These are phyloP conservation scores for Agrypnus murinus DNA, from an alignment of 2,888 invertebrate genomes.

Conservation along the genomic window DNA sequence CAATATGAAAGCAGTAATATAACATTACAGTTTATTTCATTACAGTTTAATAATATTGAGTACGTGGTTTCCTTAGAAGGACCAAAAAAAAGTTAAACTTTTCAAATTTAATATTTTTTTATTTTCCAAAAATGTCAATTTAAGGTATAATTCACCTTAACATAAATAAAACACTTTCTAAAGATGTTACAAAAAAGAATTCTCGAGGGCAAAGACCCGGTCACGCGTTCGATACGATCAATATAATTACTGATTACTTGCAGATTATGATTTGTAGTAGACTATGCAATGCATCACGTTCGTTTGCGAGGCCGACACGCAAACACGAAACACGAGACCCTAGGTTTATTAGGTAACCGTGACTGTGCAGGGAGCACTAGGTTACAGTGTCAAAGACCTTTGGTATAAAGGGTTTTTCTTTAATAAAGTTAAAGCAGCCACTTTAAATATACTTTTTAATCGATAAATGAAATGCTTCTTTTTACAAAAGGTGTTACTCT, in stretches of 20 bases:
- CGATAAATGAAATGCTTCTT: slow-evolving; percentile 37
- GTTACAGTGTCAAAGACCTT: slow-evolving; percentile 65
- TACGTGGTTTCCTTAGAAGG: too few relatives aligned
- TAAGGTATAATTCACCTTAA: too few relatives aligned
- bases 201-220: slow-evolving; percentile 56
- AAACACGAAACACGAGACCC: slow-evolving; percentile 52
- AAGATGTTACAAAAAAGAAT: slow-evolving; percentile 20
- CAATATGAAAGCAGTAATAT: too few relatives aligned
- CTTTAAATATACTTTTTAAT: slow-evolving; percentile 47
- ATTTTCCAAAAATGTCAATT: too few relatives aligned
- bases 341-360: slow-evolving; percentile 56
- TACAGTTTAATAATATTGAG: too few relatives aligned
- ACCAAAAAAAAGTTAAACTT: too few relatives aligned
- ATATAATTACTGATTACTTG: slow-evolving; percentile 57
- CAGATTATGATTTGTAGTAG: slow-evolving; percentile 57
- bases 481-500: slow-evolving; percentile 12
- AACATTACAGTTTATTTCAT: too few relatives aligned
- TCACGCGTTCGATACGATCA: slow-evolving; percentile 51
- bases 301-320: slow-evolving; percentile 56
- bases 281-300: slow-evolving; percentile 53
- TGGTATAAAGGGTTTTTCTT: slow-evolving; percentile 39
- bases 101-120: too few relatives aligned
- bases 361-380: slow-evolving; percentile 55
- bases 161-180: too few relatives aligned
- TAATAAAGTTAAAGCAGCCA: slow-evolving; percentile 47